These are phyloP conservation scores for Polyergus mexicanus DNA, from an alignment of 1,140 invertebrate species.

Conservation along the genomic window DNA sequence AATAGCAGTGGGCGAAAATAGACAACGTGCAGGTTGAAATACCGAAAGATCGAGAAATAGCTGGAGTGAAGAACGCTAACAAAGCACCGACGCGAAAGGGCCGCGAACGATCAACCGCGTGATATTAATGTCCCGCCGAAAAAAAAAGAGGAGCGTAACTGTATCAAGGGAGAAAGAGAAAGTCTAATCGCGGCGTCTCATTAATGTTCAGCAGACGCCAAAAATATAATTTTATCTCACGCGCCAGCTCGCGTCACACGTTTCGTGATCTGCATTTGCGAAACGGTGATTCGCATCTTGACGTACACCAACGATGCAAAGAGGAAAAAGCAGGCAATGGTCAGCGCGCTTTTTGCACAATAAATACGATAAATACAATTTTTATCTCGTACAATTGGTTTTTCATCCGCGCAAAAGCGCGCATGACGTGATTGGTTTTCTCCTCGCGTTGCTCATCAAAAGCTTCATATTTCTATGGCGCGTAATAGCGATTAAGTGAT, in stretches of 20 bases:
- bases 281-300: not conserved
- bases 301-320: not conserved
- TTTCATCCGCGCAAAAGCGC: not conserved
- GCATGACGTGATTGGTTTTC: not conserved
- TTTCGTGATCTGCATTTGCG: not conserved
- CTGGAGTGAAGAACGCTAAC: slow-evolving; percentile 54
- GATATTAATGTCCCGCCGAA: slow-evolving; percentile 65
- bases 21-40: slow-evolving; percentile 57
- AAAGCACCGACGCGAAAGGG: slow-evolving; percentile 51
- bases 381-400: not conserved
- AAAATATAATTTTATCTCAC: slow-evolving; percentile 20
- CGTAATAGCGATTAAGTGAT: slow-evolving; percentile 1
- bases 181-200: slow-evolving; percentile 31
- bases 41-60: slow-evolving; percentile 64
- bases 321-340: not conserved
- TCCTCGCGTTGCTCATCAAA: slow-evolving; percentile 13
- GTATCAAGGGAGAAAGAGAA: not conserved
- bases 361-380: slow-evolving; percentile 23
- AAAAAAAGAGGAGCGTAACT: slow-evolving; percentile 29
- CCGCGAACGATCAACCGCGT: slow-evolving; percentile 41
- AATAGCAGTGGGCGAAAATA: slow-evolving; percentile 71
- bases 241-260: not conserved
- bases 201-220: slow-evolving; percentile 33
- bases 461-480: not conserved
- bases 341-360: not conserved